Evolutionary conservation across 2,113 vertebrate species (phyloP), one percentile per base, ranked within the genome.

Genomic region (Thamnophis sirtalis): DNA sequence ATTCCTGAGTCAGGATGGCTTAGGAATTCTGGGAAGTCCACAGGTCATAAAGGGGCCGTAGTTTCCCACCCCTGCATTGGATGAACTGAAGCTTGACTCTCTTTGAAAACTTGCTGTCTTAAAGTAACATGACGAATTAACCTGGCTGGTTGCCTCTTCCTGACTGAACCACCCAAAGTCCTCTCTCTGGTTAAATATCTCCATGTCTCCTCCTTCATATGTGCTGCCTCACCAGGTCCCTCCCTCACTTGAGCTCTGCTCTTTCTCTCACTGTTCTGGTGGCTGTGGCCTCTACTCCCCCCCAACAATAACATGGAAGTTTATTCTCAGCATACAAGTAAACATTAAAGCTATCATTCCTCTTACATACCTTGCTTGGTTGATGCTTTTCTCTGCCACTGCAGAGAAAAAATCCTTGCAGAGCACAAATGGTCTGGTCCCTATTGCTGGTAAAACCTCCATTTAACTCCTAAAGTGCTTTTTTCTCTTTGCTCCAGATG

Each of bases 311-410:
- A 15, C 56, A 26, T 24, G 1, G 33, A 84, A 54, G 21, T 92
- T 88, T 94, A 95, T 94, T 94, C 55, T 89, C 55, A 63, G 87
- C n/a, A 38, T 58, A 87, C 6, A 88, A 48, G 24, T 22, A 88
- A 21, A 48, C 50, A 56, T 24, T 17, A 43, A n/a, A 38, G 86
- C 43, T 80, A 91, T 73, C 92, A 93, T 88, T 97, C 97, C 43
- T 96, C 95, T 13, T 96, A 93, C 48, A 68, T 68, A 68, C 5
- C 60, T 68, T 68, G 28, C 28, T 68, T 19, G n/a, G 68, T 19
- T 8, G 68, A 38, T 38, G n/a, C 6, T 80, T 80, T 80, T 38
- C 33, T 80, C 68, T 38, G 68, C 68, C n/a, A 33, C n/a, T 73
- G 68, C 5, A 73, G 68, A 73, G 68, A 73, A 15, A 33, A 5